phyloP scores from a whole-genome alignment of 2,113 vertebrate species.

The Nestor notabilis region DNA sequence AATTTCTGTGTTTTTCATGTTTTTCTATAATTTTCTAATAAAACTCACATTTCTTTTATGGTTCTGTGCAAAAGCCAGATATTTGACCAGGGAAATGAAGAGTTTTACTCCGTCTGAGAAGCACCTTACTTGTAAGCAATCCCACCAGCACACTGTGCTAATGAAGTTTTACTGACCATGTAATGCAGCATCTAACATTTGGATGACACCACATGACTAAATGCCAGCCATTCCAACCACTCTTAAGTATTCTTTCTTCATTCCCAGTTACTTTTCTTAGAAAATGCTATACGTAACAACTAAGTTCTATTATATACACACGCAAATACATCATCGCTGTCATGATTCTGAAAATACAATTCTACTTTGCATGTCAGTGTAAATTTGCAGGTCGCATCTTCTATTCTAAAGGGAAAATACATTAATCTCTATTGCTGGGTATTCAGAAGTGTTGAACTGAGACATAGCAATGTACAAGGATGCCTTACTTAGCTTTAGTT shows the following conservation, averaged over 20 bases:
- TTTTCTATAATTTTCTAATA: neutral
- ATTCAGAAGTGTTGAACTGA: neutral
- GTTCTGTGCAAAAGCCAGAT: neutral
- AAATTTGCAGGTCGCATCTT: neutral
- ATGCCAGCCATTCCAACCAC: neutral
- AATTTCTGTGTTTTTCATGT: neutral
- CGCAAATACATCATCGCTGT: neutral
- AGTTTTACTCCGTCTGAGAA: neutral
- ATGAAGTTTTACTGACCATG: neutral
- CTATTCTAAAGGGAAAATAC: neutral
- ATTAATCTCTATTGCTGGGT: neutral
- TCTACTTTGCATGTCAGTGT: neutral
- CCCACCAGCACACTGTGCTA: neutral
- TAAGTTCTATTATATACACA: neutral
- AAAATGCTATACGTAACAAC: neutral
- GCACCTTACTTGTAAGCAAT: neutral
- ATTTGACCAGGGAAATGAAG: neutral
- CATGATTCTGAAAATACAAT: neutral
- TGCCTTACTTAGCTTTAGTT: conserved; percentile 94
- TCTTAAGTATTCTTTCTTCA: neutral
- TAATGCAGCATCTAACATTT: neutral
- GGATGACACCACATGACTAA: neutral
- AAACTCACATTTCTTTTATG: neutral
- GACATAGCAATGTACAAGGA: neutral
- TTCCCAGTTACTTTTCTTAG: neutral